A percentile compares a stretch with the other conserved stretches of the same genome.
Conservation (phyloP, 2,888 invertebrate species). For the Thymelicus sylvestris region DNA sequence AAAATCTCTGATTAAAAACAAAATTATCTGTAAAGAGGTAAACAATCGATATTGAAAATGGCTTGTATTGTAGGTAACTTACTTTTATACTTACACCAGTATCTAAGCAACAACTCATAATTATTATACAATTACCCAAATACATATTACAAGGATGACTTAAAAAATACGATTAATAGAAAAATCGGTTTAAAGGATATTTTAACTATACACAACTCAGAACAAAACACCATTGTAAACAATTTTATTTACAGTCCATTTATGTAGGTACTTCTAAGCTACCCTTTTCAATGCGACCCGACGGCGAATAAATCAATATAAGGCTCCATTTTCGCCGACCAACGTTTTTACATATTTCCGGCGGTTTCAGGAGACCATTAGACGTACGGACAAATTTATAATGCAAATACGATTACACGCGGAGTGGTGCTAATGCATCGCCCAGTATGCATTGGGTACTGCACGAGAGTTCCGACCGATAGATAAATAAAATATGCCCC, state of each 20-base stretch:
- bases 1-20: no score
- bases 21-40: no score
- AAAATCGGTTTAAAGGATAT: no score
- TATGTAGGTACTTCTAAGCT: no score
- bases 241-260: constrained; percentile 1
- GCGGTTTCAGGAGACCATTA: constrained; percentile 73
- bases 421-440: constrained; percentile 76
- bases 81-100: no score
- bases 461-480: constrained; percentile 64
- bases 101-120: no score
- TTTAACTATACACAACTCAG: no score
- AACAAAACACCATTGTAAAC: not conserved
- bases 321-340: constrained; percentile 29
- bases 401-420: constrained; percentile 82
- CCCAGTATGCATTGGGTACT: constrained; percentile 77
- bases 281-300: not conserved
- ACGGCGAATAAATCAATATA: constrained; percentile 29
- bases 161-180: no score
- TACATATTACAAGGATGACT: no score
- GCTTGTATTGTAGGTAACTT: no score
- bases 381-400: constrained; percentile 80
- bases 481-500: constrained; percentile 58
- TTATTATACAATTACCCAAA: no score
- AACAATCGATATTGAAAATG: no score
- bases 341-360: constrained; percentile 56